Percentiles rank a stretch among this genome's conserved stretches.
Evolutionary conservation across 2,797 vertebrate species (phyloP).

Genomic region (Lutjanus campechanus): DNA sequence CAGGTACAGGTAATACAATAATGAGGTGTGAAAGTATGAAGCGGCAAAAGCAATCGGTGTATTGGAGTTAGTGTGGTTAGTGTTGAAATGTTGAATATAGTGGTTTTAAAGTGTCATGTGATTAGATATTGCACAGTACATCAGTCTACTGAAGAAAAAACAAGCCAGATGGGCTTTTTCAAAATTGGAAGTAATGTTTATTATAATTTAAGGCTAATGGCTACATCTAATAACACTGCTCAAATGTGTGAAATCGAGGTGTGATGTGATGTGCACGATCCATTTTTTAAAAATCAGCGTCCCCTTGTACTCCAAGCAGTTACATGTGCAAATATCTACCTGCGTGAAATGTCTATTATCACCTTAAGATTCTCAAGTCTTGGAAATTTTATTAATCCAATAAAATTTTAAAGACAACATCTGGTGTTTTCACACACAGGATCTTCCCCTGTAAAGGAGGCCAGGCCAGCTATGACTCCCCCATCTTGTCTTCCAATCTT

Average conservation of each 20-base stretch:
- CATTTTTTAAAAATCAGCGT: neutral
- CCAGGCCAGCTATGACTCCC: constrained; percentile 72
- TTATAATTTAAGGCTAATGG: neutral
- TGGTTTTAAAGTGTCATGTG: no score
- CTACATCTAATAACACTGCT: neutral
- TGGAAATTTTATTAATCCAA: neutral
- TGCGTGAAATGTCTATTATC: constrained; percentile 10
- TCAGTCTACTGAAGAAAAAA: neutral
- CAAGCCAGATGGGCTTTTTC: constrained; percentile 1
- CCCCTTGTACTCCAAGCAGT: neutral
- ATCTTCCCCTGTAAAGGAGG: constrained; percentile 65
- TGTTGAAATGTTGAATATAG: no score
- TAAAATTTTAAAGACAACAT: constrained; percentile 53
- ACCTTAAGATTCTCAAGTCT: neutral
- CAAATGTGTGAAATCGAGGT: constrained; percentile 12
- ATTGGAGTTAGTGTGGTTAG: no score
- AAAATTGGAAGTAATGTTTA: neutral
- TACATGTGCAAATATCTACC: constrained; percentile 8
- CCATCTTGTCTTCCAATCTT: constrained; percentile 82
- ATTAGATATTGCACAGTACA: no score
- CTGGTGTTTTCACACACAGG: constrained; percentile 44
- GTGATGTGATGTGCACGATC: neutral
- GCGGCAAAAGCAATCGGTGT: no score
- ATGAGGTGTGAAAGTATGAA: no score
- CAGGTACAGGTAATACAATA: no score